phyloP scores from a whole-genome alignment of 2,888 invertebrate species.

The Rhyacophila evoluta region DNA sequence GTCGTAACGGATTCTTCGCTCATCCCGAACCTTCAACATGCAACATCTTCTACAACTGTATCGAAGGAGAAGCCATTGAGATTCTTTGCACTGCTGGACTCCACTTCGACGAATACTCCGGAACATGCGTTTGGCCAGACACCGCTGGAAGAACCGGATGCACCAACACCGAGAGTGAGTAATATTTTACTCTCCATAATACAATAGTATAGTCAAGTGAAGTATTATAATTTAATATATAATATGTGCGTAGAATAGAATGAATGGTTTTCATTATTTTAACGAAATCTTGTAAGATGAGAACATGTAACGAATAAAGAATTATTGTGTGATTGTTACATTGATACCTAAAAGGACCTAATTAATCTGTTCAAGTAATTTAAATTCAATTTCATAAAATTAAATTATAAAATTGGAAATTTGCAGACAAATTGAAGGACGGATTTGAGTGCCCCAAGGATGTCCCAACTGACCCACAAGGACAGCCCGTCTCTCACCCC shows the following conservation, averaged over 20 bases:
- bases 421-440: conserved; percentile 80
- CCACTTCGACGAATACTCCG: conserved; percentile 90
- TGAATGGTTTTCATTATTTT: too few species aligned
- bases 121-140: conserved; percentile 92
- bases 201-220: too few species aligned
- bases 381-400: too few species aligned
- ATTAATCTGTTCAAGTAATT: too few species aligned
- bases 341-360: too few species aligned
- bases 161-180: conserved; percentile 70
- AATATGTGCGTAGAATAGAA: too few species aligned
- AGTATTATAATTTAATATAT: too few species aligned
- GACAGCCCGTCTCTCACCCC: conserved; percentile 83
- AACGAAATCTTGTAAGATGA: too few species aligned
- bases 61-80: conserved; percentile 84
- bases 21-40: conserved; percentile 87
- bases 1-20: conserved; percentile 91
- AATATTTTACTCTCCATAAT: too few species aligned
- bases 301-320: too few species aligned
- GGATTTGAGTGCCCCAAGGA: conserved; percentile 89
- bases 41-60: conserved; percentile 90
- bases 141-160: conserved; percentile 82
- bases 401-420: conserved; percentile 4
- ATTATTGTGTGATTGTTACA: too few species aligned
- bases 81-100: conserved; percentile 88
- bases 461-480: conserved; percentile 73